Conservation (phyloP, 2,113 vertebrate species). For the Tinamus guttatus region DNA sequence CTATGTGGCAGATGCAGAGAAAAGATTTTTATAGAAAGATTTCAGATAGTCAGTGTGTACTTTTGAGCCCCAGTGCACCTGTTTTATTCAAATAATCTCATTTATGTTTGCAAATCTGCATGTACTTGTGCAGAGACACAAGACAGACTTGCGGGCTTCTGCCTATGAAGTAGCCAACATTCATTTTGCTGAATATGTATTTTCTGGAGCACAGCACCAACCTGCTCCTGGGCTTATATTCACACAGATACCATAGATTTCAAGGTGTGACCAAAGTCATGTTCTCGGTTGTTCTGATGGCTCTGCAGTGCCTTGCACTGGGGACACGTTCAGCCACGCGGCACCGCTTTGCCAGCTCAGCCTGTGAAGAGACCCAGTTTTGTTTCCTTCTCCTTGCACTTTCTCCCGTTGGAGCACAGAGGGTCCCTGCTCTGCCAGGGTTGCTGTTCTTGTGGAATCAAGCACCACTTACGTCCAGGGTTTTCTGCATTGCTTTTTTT, state of each 20-base stretch:
- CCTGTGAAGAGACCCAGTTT: background rate
- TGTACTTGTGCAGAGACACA: background rate
- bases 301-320: background rate
- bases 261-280: background rate
- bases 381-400: background rate
- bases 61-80: background rate
- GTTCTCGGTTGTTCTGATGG: background rate
- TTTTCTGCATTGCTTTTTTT: background rate
- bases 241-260: background rate
- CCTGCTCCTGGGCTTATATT: background rate
- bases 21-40: background rate
- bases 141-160: background rate
- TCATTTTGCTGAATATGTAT: background rate
- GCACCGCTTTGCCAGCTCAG: background rate
- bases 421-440: background rate
- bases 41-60: background rate
- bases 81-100: background rate
- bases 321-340: background rate
- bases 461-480: background rate
- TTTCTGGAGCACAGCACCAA: background rate
- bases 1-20: background rate
- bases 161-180: background rate
- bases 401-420: background rate
- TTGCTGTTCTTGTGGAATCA: conserved; percentile 27
- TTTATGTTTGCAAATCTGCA: background rate